These are phyloP conservation scores for Campoplex capitator DNA, from an alignment of 2,888 invertebrate genomes.

Conservation along the genomic window DNA sequence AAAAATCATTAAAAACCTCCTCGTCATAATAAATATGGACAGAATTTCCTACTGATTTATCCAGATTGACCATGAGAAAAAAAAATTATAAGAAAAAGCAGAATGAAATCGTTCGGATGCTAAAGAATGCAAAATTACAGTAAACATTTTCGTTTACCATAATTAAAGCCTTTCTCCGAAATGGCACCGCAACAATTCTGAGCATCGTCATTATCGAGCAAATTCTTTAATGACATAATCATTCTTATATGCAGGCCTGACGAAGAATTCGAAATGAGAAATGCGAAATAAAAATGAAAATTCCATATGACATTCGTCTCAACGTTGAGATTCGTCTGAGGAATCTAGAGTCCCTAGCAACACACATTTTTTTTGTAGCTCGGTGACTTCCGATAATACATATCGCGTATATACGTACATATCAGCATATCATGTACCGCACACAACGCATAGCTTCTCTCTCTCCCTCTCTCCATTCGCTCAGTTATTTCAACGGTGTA, in stretches of 20 bases:
- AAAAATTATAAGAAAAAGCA: no score
- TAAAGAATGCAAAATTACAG: no score
- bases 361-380: conserved; percentile 22
- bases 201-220: no score
- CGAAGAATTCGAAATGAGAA: not conserved
- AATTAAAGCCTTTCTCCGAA: not conserved
- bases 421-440: conserved; percentile 5
- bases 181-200: not conserved
- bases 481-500: conserved; percentile 58
- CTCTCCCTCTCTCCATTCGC: not conserved
- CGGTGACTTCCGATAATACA: conserved; percentile 25
- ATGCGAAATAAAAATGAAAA: conserved; percentile 11
- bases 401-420: not conserved
- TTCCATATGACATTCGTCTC: not conserved
- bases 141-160: no score
- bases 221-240: not conserved
- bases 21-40: no score
- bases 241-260: not conserved
- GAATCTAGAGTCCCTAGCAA: not conserved
- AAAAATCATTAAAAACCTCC: no score
- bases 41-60: no score
- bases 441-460: conserved; percentile 20
- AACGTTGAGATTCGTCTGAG: conserved; percentile 11
- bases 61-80: no score
- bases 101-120: no score